phyloP scores from a whole-genome alignment of 2,888 invertebrate genomes.

The Archips crataeganus region DNA sequence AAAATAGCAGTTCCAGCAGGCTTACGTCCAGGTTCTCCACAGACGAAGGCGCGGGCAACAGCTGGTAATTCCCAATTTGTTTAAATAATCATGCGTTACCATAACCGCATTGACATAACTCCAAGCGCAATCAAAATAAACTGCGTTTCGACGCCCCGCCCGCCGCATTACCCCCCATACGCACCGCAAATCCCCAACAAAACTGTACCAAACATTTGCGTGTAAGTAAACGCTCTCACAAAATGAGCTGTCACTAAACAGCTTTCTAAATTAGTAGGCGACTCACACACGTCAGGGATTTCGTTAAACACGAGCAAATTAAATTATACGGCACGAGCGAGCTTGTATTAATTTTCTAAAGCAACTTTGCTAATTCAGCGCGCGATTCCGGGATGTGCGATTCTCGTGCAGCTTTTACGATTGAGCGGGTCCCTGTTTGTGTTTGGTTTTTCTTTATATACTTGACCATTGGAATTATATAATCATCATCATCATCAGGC shows the following conservation, averaged over 20 bases:
- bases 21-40: too few species aligned
- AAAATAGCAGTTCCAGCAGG: too few species aligned
- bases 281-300: slow-evolving; percentile 46
- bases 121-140: slow-evolving; percentile 12
- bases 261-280: slow-evolving; percentile 49
- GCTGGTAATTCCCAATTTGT: too few species aligned
- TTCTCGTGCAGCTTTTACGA: slow-evolving; percentile 24
- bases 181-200: slow-evolving; percentile 37
- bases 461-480: background rate
- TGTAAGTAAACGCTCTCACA: slow-evolving; percentile 39
- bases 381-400: slow-evolving; percentile 31
- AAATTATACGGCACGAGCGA: slow-evolving; percentile 51
- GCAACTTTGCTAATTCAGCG: slow-evolving; percentile 50
- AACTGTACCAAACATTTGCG: slow-evolving; percentile 32
- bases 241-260: slow-evolving; percentile 49
- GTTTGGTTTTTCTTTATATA: slow-evolving; percentile 5
- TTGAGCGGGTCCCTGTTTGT: background rate
- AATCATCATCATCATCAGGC: too few species aligned
- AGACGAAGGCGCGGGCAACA: too few species aligned
- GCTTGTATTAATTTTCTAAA: slow-evolving; percentile 55
- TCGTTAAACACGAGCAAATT: slow-evolving; percentile 51
- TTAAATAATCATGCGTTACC: background rate
- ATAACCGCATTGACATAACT: background rate
- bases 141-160: background rate
- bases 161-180: slow-evolving; percentile 4